Evolutionary conservation across 2,113 vertebrate species (phyloP), one percentile per base, ranked within the genome.

Genomic region (Galeopterus variegatus): DNA sequence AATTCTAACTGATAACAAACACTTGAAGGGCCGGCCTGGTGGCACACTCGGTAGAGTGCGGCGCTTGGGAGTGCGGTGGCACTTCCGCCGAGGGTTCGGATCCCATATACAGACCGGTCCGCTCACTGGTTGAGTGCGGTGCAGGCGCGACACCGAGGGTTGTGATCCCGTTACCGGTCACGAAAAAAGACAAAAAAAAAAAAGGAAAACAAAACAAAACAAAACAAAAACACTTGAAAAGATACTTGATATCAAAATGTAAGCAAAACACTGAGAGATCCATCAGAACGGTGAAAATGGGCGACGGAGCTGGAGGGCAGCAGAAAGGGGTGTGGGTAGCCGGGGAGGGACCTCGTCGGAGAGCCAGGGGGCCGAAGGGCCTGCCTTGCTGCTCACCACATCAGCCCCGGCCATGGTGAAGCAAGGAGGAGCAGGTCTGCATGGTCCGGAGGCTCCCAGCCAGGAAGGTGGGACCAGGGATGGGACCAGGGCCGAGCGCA

Each of bases 251-350:
- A 28, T 75, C 67, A 7, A 65, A 45, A 50, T 33, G 31, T 82
- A 92, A 82, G 50, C 26, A 8, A 31, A 52, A 36, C 10, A 10
- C 2, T 21, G 41, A 64, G 7, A 17, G 77, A 70, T 11, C 8
- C 33, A 60, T 17, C 24, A 0, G 14, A 72, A 50, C 26, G 84
- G 26, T 26, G 41, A 67, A 80, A 54, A 82, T 23, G 6, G 67
- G 11, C 2, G 0, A 18, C 17, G 10, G 1, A 5, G 14, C 31
- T 23, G 9, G 52, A 90, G 26, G 67, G 13, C 12, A 1, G 23
- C 1, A n/a, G 73, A 9, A 90, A 23, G 67, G 24, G 45, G 28
- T 3, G 28, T 3, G 28, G 19, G 58, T 21, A 23, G 18, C 36
- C n/a, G 41, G 67, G 58, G 33, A 72, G 60, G 80, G 17, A 19